Base-by-base conservation (phyloP, 2,797 vertebrate species). In the Cetoscarus ocellatus region DNA sequence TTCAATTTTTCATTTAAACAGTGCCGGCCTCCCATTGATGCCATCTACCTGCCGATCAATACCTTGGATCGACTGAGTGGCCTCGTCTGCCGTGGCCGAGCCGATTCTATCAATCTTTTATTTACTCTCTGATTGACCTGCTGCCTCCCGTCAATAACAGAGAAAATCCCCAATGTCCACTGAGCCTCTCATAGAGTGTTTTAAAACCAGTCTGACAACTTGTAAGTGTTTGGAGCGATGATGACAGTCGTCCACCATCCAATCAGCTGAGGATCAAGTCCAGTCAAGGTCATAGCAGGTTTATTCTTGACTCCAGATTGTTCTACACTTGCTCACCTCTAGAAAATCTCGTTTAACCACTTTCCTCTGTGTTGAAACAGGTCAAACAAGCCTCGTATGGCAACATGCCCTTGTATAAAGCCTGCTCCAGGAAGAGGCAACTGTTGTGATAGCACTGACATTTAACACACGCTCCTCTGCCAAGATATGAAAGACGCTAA, bases 101-200 rank as follows among this genome's bases (percentile, higher is more conserved):
- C 80, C 89, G 85, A 88, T 93, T 90, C 85, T 90, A 87, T 92
- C 90, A 93, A 91, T 93, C 91, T 94, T 94, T 94, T 94, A 93
- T 94, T 93, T 89, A 93, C 91, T 93, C 85, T 73, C 69, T 86
- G 89, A 92, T 89, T 93, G 91, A 93, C 91, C 85, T 47, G 73
- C 84, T 86, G 80, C 70, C 79, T 73, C 70, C 67, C 27, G 71
- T 86, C 90, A 87, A 92, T 91, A 83, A 52, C 47, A 60, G 72
- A 49, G 66, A 73, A 78, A 88, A 82, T 88, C 86, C 88, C 88
- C 68, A 78, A 66, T 60, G 79, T 57, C 78, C 74, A 70, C 72
- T 57, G 75, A 80, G 69, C 75, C 53, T 82, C 76, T 86, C 71
- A 79, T 52, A 56, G 73, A 87, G 85, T 82, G 85, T 90, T 91